Base-by-base conservation (phyloP, 1,140 invertebrate genomes). In the Caenorhabditis tropicalis region DNA sequence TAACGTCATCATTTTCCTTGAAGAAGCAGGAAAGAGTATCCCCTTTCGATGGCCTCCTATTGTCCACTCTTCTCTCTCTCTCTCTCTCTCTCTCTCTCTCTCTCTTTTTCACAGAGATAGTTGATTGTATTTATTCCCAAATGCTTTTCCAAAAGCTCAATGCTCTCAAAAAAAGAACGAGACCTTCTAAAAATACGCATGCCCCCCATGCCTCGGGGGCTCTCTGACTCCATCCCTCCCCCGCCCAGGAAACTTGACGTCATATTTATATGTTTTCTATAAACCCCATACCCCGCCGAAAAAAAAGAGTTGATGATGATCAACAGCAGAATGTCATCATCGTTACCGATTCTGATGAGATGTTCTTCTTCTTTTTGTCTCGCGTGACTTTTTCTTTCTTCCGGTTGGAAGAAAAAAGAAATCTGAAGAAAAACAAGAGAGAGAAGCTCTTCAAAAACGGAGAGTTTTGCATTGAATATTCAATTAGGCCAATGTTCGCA, bases 401-500 rank as follows among this genome's bases (percentile, higher is more conserved):
- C 24, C 24, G 53, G 24, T 56, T 10, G 7, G 9, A 56, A 12
- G 7, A 27, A 24, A 27, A 27, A 56, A 4, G 2, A 27, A 27
- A 56, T 27, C 49, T 51, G n/a, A 43, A 65, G 31, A 65, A 65
- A 65, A 65, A 65, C n/a, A 39, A 36, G 27, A 36, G 24, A 60
- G 29, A 65, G 29, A 74, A 74, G 29, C 1, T 5, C 9, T 15
- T 36, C 4, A 3, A 19, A 46, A 74, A 46, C 9, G 36, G 15
- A 74, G 33, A 43, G 65, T 43, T 74, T n/a, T n/a, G 6, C 3
- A 74, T 74, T 5, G 65, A 74, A 74, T 74, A 74, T 74, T 74
- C 65, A 74, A 74, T 74, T 74, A 74, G 33, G 65, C 10, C 29
- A 65, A 39, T 65, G 58, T 65, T 33, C 65, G 65, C 65, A 39